Conservation (phyloP, 2,797 vertebrate genomes). For the Myotis daubentonii region DNA sequence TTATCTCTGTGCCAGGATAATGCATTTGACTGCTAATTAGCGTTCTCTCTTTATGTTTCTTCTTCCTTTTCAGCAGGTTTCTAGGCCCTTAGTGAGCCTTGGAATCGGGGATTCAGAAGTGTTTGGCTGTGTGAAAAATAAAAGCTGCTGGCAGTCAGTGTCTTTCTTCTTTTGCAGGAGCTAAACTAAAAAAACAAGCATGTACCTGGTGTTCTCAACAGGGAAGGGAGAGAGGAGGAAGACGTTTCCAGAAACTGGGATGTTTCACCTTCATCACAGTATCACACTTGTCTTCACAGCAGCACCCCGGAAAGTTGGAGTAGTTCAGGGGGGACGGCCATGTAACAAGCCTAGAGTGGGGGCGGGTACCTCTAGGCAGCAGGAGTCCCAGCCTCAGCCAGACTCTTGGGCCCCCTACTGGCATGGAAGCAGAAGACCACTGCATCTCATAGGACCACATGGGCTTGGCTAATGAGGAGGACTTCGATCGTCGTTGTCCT, state of each 20-base stretch:
- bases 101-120: not conserved
- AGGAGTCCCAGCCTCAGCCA: not conserved
- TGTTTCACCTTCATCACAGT: not conserved
- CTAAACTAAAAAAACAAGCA: not conserved
- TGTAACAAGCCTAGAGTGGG: not conserved
- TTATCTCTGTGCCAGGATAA: slow-evolving; percentile 6
- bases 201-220: not conserved
- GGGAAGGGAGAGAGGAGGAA: not conserved
- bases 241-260: not conserved
- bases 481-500: not conserved
- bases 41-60: not conserved
- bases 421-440: not conserved
- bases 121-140: not conserved
- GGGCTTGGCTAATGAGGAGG: not conserved
- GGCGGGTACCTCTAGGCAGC: no score
- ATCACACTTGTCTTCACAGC: not conserved
- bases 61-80: slow-evolving; percentile 33
- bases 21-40: not conserved
- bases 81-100: not conserved
- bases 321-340: not conserved
- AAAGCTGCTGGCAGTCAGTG: slow-evolving; percentile 14
- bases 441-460: not conserved
- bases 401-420: not conserved
- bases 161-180: slow-evolving; percentile 27
- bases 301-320: not conserved